These are phyloP conservation scores for Taurulus bubalis DNA, from an alignment of 2,113 vertebrate genomes.

Conservation along the genomic window DNA sequence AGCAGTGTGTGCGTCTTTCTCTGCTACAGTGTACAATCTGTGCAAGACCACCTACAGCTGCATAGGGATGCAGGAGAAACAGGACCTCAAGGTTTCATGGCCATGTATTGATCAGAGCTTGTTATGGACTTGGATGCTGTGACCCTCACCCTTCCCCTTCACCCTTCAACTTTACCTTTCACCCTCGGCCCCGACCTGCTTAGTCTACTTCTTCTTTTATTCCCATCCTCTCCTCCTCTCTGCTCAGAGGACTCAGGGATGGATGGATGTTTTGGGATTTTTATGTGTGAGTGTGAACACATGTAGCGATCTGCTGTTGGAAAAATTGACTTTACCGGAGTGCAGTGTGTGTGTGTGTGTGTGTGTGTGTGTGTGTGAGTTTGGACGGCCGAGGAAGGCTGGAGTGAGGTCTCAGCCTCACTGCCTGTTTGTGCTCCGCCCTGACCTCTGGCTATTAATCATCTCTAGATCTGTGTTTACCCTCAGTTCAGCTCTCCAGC, in stretches of 20 bases:
- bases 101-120: constrained; percentile 75
- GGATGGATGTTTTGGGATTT: constrained; percentile 31
- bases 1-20: constrained; percentile 43
- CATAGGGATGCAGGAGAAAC: constrained; percentile 21
- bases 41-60: constrained; percentile 70
- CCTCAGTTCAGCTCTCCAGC: constrained; percentile 80
- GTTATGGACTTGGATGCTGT: constrained; percentile 68
- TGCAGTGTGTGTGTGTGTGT: neutral
- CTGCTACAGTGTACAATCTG: constrained; percentile 50
- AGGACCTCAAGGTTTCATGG: constrained; percentile 28
- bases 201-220: constrained; percentile 37
- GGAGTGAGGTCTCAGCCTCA: constrained; percentile 72
- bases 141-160: constrained; percentile 73
- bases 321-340: neutral
- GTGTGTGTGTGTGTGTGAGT: neutral
- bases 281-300: constrained; percentile 14
- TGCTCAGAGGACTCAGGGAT: neutral
- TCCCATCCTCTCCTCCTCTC: neutral
- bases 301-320: constrained; percentile 22
- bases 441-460: constrained; percentile 82
- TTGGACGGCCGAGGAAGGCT: constrained; percentile 44
- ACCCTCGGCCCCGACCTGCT: constrained; percentile 58
- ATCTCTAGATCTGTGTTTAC: constrained; percentile 83
- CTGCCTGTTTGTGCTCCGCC: constrained; percentile 69
- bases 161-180: constrained; percentile 71